Percentiles rank a stretch among this genome's conserved stretches.
Evolutionary conservation across 2,113 vertebrate genomes (phyloP).

Genomic region (Candoia aspera): DNA sequence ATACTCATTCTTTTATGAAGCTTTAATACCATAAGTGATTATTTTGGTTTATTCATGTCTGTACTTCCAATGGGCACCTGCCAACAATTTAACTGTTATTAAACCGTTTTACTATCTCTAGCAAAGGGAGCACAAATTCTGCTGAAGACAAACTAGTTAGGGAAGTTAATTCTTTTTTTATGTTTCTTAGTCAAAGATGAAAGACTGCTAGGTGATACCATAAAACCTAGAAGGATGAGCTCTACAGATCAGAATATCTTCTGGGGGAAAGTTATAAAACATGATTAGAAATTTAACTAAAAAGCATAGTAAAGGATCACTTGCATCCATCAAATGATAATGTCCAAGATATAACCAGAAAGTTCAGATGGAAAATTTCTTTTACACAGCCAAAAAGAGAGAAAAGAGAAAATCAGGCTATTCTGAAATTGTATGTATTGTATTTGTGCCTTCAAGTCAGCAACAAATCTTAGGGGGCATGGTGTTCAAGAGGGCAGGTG

Average conservation of each 20-base stretch:
- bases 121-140: slow-evolving; percentile 6
- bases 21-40: slow-evolving; percentile 44
- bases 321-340: background rate
- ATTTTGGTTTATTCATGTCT: slow-evolving; percentile 49
- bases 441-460: background rate
- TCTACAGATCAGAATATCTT: no score
- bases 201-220: background rate
- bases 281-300: background rate
- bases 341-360: slow-evolving; percentile 39
- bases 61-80: slow-evolving; percentile 50
- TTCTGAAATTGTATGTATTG: background rate
- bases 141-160: slow-evolving; percentile 23
- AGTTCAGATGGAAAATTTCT: slow-evolving; percentile 18
- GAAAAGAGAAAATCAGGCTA: background rate
- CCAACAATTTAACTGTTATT: slow-evolving; percentile 51
- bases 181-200: background rate
- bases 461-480: background rate
- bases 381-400: slow-evolving; percentile 33
- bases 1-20: slow-evolving; percentile 40
- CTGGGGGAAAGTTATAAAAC: no score
- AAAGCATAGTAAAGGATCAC: background rate
- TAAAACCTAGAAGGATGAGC: background rate
- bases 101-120: slow-evolving; percentile 48
- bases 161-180: slow-evolving; percentile 26
- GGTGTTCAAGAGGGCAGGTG: background rate